Conservation (phyloP, 2,797 vertebrate genomes). For the Coranthus polyacanthus region DNA sequence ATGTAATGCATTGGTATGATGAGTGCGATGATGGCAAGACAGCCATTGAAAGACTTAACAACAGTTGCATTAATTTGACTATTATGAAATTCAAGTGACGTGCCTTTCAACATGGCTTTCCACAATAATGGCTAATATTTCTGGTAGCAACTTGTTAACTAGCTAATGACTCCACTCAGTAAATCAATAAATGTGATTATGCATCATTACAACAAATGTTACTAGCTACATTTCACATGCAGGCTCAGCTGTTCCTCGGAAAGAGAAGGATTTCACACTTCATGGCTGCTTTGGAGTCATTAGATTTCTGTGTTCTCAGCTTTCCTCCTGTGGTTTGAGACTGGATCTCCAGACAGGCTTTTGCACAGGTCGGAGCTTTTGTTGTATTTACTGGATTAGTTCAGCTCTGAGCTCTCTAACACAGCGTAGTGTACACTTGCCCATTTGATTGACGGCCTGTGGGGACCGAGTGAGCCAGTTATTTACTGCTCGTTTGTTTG, state of each 20-base stretch:
- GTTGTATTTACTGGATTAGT: conserved; percentile 82
- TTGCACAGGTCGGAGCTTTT: conserved; percentile 72
- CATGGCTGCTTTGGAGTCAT: conserved; percentile 80
- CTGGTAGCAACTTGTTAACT: conserved; percentile 54
- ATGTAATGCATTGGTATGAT: conserved; percentile 75
- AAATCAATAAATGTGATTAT: conserved; percentile 72
- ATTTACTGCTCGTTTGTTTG: conserved; percentile 79
- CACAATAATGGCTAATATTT: conserved; percentile 62
- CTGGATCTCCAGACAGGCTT: conserved; percentile 75
- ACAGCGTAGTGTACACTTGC: conserved; percentile 69
- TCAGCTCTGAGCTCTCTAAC: conserved; percentile 78
- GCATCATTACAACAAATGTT: conserved; percentile 38
- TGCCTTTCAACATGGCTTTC: conserved; percentile 63
- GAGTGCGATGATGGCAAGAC: conserved; percentile 68
- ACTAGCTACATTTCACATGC: conserved; percentile 35
- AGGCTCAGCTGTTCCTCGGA: conserved; percentile 72
- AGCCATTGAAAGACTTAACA: conserved; percentile 71
- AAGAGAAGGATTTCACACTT: conserved; percentile 78
- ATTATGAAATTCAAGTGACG: conserved; percentile 71
- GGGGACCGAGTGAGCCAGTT: conserved; percentile 62
- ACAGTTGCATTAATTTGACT: conserved; percentile 72
- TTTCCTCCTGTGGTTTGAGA: conserved; percentile 73
- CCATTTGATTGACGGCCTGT: conserved; percentile 71
- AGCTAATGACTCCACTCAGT: conserved; percentile 68
- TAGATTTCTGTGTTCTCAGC: conserved; percentile 69